Percentiles rank a stretch among this genome's conserved stretches.
These are phyloP conservation scores for Condylura cristata DNA, from an alignment of 2,113 vertebrate genomes.

Conservation along the genomic window DNA sequence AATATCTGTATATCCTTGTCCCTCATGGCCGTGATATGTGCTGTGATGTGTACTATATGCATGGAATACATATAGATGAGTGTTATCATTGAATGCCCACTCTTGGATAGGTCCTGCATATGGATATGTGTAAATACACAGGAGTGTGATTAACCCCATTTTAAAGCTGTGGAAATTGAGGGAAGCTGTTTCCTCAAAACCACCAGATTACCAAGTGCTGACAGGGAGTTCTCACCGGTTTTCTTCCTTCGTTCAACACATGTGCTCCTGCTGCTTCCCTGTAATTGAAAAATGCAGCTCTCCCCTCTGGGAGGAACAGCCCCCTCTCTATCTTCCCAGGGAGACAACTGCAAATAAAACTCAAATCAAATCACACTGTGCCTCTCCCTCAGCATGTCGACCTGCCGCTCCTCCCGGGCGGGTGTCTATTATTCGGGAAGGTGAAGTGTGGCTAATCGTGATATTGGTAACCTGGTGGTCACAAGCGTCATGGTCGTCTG, in stretches of 20 bases:
- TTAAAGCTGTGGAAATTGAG: not conserved
- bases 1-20: not conserved
- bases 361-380: not conserved
- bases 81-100: not conserved
- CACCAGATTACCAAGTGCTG: not conserved
- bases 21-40: not conserved
- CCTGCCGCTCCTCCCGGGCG: not conserved
- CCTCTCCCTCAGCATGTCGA: not conserved
- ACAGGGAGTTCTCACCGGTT: not conserved
- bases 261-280: not conserved
- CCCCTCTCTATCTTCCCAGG: not conserved
- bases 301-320: not conserved
- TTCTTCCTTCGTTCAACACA: not conserved
- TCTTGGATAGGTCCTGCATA: not conserved
- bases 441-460: not conserved
- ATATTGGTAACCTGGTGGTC: not conserved
- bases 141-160: not conserved
- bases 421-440: not conserved
- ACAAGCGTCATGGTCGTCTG: not conserved
- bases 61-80: no score
- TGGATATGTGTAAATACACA: no score
- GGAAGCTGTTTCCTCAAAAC: not conserved
- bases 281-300: not conserved
- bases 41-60: no score
- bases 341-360: constrained; percentile 32